Evolutionary conservation across 2,888 invertebrate species (phyloP), one percentile per base, ranked within the genome.

Genomic region (Diabrotica balteata): DNA sequence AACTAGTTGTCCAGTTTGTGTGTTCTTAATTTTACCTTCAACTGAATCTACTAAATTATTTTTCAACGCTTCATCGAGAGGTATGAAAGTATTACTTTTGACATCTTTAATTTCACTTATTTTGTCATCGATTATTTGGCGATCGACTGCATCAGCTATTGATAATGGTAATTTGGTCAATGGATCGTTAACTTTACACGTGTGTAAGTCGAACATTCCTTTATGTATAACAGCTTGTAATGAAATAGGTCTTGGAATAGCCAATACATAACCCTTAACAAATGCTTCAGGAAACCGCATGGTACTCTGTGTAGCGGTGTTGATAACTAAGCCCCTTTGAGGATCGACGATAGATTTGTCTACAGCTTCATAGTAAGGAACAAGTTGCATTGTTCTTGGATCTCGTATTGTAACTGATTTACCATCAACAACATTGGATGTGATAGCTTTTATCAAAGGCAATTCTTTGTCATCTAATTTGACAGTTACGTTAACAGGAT

Each of bases 91-190:
- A 63, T 92, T 90, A 57, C 89, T 88, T 76, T 89, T 87, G 0
- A 92, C 91, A 80, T 95, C 93, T 80, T 91, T 91, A 72, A 95
- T 90, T 82, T 93, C 89, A 7, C 93, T 92, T 73, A 94, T 92
- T 70, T 90, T 91, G 1, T 93, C 90, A 83, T 95, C 93, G 44
- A 96, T 88, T 71, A 95, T 89, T 75, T 92, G 91, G 77, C 93
- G 88, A 73, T 90, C 88, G 58, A 95, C 90, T 3, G 94, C 93
- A 78, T 94, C 93, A 60, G 90, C 87, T 22, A 96, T 87, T 74
- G 90, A 87, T 1, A 95, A 86, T 73, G 89, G 84, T 81, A 92
- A 90, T 76, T 90, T 88, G 47, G 92, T 90, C 71, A 93, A 85
- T 42, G 88, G 88, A 82, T 95, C 94, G 74, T 86, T 88, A 50